Evolutionary conservation across 2,113 vertebrate species (phyloP).

Genomic region (Xerus inauris): DNA sequence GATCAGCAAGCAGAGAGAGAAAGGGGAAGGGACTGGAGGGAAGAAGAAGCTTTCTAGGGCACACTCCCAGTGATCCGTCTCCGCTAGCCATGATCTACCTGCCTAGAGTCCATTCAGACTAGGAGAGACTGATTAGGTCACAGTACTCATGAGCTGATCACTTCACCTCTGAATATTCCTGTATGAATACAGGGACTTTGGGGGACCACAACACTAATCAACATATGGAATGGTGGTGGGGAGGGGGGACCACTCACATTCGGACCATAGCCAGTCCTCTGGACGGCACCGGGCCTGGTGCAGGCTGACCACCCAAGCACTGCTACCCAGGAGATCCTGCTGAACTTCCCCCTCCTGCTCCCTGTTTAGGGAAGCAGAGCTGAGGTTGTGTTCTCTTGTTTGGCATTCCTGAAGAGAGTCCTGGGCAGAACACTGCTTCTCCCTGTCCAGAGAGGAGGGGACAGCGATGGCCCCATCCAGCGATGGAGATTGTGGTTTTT

Average conservation of each 20-base stretch:
- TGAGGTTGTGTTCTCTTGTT: background rate
- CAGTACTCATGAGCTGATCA: no score
- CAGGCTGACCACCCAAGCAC: background rate
- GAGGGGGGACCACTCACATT: background rate
- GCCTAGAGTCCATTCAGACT: no score
- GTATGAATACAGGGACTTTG: no score
- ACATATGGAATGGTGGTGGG: background rate
- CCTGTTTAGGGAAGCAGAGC: background rate
- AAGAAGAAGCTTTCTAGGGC: no score
- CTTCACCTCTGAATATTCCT: no score
- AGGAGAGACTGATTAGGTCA: no score
- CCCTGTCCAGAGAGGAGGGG: background rate
- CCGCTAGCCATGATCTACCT: no score
- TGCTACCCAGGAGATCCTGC: background rate
- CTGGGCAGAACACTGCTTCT: background rate
- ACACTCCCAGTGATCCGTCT: no score
- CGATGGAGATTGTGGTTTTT: background rate
- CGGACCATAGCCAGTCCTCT: background rate
- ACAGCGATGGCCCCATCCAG: background rate
- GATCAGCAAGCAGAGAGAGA: no score
- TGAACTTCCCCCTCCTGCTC: background rate
- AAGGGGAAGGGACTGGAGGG: no score
- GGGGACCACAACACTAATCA: background rate
- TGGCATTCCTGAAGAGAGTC: conserved; percentile 9
- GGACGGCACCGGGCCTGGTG: background rate